Evolutionary conservation across 2,797 vertebrate species (phyloP), one percentile per base, ranked within the genome.

Genomic region (Pangasius larnaudii): DNA sequence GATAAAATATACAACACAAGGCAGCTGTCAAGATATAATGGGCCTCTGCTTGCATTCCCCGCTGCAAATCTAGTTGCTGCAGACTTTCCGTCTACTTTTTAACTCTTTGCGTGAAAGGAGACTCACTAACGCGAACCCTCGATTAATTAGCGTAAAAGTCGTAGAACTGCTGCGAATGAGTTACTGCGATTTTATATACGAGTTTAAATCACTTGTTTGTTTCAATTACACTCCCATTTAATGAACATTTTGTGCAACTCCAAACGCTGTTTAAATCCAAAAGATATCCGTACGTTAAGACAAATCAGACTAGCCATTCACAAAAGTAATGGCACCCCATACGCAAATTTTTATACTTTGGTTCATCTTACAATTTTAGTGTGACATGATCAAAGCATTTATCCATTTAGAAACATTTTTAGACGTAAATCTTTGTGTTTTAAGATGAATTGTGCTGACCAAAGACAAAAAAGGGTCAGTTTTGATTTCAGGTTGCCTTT

Each of bases 1-100:
- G 86, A 88, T 90, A 84, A 77, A 87, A 81, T 85, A 85, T 74
- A 49, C 65, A 85, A 88, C 61, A 85, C 56, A 72, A 61, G 83
- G 83, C 82, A 71, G 56, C 65, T 61, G 75, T 27, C 56, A 42
- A 87, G 42, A 65, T 63, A 72, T 58, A 75, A 59, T 9, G 9
- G 22, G 49, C 7, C 39, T 82, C 78, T 59, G 13, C 65, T 9
- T 59, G 77, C 33, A 46, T 67, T 33, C 27, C 42, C 42, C 9
- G 9, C 27, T 33, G 42, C 30, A 67, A 84, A 67, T 14, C n/a
- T 30, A 51, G 39, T 18, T 49, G 59, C 39, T 19, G 59, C 36
- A 58, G n/a, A 82, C 78, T 72, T 71, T 56, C 36, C 22, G 11
- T 39, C 33, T 27, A 30, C 10, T n/a, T 49, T 46, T 61, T 42